Base-by-base conservation (phyloP, 2,113 vertebrate species). In the Xyrauchen texanus region DNA sequence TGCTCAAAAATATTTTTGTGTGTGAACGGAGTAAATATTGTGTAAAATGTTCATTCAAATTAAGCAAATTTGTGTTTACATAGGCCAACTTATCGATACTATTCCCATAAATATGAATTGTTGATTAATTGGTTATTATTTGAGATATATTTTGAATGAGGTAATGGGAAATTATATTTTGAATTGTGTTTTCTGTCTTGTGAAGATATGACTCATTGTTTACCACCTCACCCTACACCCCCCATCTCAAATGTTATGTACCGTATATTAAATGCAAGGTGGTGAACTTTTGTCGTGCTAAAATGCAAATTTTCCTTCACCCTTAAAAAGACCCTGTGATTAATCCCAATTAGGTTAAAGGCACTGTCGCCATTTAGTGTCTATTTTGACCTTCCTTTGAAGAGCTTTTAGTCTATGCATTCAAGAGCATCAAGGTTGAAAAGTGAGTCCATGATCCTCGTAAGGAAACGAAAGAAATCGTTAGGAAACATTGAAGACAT, bases 161-260 rank as follows among this genome's bases (percentile, higher is more conserved):
- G 57, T 69, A 76, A 70, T 63, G 4, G 79, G 79, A 70, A 76
- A 64, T 81, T 81, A 47, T 72, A 44, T 60, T 53, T 44, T 55
- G 47, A 6, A 58, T 42, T 55, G 52, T 58, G 15, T 63, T 52
- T 53, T 47, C 15, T 34, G 8, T n/a, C n/a, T 15, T 63, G 47
- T 45, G 55, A 47, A 55, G 16, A 51, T 52, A 13, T 78, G 46
- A 72, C 68, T 65, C 53, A 72, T 47, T 51, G n/a, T 66, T 72
- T 72, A 72, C 70, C 70, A 16, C 69, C n/a, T 58, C 13, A 72
- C 57, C n/a, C 13, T 53, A 58, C 53, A 70, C 12, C 46, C 6
- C 46, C 10, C 9, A 16, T 16, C 44, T 60, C 10, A 3, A 53
- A 60, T 60, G n/a, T 60, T 60, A 71, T 34, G 58, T 46, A 58